These are phyloP conservation scores for Timema cristinae DNA, from an alignment of 2,888 invertebrate species.

Conservation along the genomic window DNA sequence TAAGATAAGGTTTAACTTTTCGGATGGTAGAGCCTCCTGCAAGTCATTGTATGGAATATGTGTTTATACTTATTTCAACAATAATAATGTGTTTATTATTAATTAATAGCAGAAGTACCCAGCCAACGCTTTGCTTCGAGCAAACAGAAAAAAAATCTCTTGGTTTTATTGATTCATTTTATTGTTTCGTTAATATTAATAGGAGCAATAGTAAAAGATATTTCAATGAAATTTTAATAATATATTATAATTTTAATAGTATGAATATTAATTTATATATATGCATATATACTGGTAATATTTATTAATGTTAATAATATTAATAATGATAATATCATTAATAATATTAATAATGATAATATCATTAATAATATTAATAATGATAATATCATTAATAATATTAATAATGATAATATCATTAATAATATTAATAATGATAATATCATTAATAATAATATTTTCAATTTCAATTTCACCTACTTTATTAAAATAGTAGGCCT, in stretches of 20 bases:
- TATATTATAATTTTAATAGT: neutral
- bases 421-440: neutral
- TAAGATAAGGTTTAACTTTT: no score
- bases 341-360: conserved; percentile 4
- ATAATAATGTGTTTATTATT: no score
- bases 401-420: neutral
- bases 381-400: neutral
- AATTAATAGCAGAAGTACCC: no score
- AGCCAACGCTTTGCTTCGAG: no score
- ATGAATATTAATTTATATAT: conserved; percentile 1
- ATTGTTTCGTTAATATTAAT: no score
- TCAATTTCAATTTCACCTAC: neutral
- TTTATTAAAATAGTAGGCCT: neutral
- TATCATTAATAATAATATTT: conserved; percentile 2
- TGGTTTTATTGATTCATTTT: no score
- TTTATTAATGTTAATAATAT: conserved; percentile 1
- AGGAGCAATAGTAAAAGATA: no score
- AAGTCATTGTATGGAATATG: no score
- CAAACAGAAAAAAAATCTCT: no score
- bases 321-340: neutral
- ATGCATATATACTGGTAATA: no score
- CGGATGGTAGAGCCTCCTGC: no score
- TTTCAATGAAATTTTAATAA: neutral
- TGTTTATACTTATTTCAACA: no score
- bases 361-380: conserved; percentile 2